Base-by-base conservation (phyloP, 2,888 invertebrate species). In the Branchellion lobata region DNA sequence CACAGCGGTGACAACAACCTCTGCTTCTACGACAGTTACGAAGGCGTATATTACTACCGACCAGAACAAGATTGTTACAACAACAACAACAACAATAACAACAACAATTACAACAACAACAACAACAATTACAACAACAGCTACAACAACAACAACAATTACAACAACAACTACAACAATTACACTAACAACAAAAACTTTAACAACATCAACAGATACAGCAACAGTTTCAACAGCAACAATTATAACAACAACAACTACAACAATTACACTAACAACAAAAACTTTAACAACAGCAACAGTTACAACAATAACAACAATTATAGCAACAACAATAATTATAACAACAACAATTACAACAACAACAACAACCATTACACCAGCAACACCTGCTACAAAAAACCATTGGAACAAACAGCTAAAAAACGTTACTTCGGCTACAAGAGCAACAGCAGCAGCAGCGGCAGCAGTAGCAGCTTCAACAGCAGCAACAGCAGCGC, bases 71-170 rank as follows among this genome's bases (percentile, higher is more conserved):
- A n/a, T n/a, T 3, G 5, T n/a, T 57, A 57, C 61, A 24, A 57
- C 61, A 24, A 57, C 24, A n/a, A 57, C 5, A 24, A 57, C 5
- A 57, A 8, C n/a, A 24, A 57, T 24, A 24, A 24, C 61, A 24
- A 57, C 61, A 57, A 57, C 21, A 57, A 57, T n/a, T 18, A 57
- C 61, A 24, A 57, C 61, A 57, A 57, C 61, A 57, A 18, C 61
- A 57, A 57, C 61, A 57, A n/a, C 61, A 40, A 40, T 14, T 40
- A 40, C 21, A 57, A 24, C 5, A 8, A 5, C 3, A 57, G 11
- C 8, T 57, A 31, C 69, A n/a, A 69, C 69, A 33, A 11, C 5
- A 2, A 69, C 34, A 14, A 34, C 2, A 3, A 69, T n/a, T 11
- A 33, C 69, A 18, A 33, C 69, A 31, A 69, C 18, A 69, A 14